phyloP scores from a whole-genome alignment of 2,113 vertebrate genomes.

The Ivindomyrus marchei region DNA sequence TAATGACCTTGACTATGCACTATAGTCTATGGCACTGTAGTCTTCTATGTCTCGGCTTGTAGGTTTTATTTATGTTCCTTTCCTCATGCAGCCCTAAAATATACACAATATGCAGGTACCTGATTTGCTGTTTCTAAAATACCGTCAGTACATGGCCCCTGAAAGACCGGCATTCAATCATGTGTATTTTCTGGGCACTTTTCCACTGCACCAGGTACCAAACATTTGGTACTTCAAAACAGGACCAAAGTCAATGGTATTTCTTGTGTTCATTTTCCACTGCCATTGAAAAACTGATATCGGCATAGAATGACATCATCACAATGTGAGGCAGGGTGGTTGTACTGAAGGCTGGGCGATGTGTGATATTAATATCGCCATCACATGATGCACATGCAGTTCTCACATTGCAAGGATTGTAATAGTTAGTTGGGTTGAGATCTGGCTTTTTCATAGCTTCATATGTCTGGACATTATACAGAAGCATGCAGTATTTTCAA shows the following conservation, averaged over 20 bases:
- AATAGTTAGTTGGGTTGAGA: not conserved
- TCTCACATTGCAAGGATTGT: not conserved
- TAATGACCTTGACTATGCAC: not conserved
- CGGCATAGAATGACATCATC: too few relatives aligned
- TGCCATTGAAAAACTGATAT: too few relatives aligned
- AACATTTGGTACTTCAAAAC: not conserved
- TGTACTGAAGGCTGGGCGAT: too few relatives aligned
- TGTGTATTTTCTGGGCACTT: not conserved
- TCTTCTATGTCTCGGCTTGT: not conserved
- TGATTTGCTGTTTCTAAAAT: not conserved
- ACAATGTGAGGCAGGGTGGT: too few relatives aligned
- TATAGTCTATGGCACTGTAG: not conserved
- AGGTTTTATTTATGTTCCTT: not conserved
- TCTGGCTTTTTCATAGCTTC: not conserved
- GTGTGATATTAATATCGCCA: too few relatives aligned
- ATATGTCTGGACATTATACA: not conserved
- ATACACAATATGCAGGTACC: not conserved
- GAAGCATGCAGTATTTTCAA: not conserved
- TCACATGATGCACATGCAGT: not conserved
- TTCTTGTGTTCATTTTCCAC: not conserved
- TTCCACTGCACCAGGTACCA: not conserved
- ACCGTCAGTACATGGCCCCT: not conserved
- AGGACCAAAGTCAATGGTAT: not conserved
- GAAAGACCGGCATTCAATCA: not conserved
- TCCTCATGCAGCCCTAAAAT: not conserved